phyloP scores from a whole-genome alignment of 2,113 vertebrate species.

The Pituophis catenifer region DNA sequence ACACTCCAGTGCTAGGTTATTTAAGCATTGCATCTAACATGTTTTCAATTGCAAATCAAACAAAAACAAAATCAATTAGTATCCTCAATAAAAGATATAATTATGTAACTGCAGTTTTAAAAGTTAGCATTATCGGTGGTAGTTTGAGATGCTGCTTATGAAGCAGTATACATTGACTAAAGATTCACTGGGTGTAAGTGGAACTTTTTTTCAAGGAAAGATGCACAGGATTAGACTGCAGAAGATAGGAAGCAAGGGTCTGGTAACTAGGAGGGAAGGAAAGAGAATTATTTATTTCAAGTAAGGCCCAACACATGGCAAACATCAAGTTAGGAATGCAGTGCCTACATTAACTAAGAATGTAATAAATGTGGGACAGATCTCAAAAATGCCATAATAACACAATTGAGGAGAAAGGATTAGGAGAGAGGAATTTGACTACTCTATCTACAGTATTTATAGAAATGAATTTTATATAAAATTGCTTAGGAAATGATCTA shows the following conservation, averaged over 20 bases:
- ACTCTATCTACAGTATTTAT: conserved; percentile 35
- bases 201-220: not conserved
- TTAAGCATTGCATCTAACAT: not conserved
- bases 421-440: conserved; percentile 55
- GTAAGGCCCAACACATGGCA: conserved; percentile 68
- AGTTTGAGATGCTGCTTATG: conserved; percentile 40
- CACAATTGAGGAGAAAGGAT: conserved; percentile 54
- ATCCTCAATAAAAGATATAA: not conserved
- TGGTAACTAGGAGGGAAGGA: conserved; percentile 35
- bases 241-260: conserved; percentile 51
- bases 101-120: not conserved
- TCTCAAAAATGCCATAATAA: conserved; percentile 64
- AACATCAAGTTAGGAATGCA: conserved; percentile 66
- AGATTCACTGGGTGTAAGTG: not conserved
- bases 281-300: conserved; percentile 62
- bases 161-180: not conserved
- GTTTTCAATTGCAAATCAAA: not conserved
- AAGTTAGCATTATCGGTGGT: conserved; percentile 16
- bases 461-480: conserved; percentile 40
- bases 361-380: conserved; percentile 65
- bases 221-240: not conserved
- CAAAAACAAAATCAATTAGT: no score
- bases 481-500: conserved; percentile 31
- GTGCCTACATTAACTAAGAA: conserved; percentile 56
- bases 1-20: not conserved